Conservation (phyloP, 2,113 vertebrate genomes). For the Turdus rufiventris region DNA sequence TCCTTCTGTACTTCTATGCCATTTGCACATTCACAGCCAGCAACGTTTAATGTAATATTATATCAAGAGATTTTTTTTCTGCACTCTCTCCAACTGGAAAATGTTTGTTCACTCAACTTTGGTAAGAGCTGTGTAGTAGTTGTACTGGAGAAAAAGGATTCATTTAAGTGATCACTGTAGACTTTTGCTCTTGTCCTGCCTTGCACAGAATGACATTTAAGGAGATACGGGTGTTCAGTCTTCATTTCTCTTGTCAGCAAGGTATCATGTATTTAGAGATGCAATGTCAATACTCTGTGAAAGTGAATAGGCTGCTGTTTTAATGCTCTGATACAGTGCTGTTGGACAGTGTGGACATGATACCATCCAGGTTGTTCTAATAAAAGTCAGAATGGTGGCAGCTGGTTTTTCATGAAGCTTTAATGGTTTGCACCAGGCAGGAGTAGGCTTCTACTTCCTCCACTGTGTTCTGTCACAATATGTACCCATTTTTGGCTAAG, state of each 20-base stretch:
- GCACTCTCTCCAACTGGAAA: not conserved
- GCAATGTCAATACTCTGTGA: not conserved
- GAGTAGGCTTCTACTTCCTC: not conserved
- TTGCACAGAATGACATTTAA: slow-evolving; percentile 34
- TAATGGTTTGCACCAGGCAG: not conserved
- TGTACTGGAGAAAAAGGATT: not conserved
- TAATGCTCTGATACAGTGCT: not conserved
- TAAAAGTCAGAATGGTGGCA: not conserved
- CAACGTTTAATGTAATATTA: not conserved
- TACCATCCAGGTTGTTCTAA: not conserved
- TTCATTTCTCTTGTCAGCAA: slow-evolving; percentile 35
- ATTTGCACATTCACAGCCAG: not conserved
- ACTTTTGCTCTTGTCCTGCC: slow-evolving; percentile 44
- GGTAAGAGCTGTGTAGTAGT: fast-evolving
- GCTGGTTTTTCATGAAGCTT: not conserved
- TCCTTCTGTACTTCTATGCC: not conserved
- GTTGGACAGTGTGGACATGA: not conserved
- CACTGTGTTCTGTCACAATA: not conserved
- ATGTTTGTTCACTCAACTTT: not conserved
- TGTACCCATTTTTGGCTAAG: not conserved
- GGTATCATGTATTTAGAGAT: slow-evolving; percentile 1
- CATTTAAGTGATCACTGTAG: slow-evolving; percentile 21
- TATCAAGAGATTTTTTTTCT: not conserved
- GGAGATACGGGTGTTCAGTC: not conserved
- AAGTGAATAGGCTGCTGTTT: not conserved